These are phyloP conservation scores for Spea hammondii DNA, from an alignment of 2,797 vertebrate genomes.

Conservation along the genomic window DNA sequence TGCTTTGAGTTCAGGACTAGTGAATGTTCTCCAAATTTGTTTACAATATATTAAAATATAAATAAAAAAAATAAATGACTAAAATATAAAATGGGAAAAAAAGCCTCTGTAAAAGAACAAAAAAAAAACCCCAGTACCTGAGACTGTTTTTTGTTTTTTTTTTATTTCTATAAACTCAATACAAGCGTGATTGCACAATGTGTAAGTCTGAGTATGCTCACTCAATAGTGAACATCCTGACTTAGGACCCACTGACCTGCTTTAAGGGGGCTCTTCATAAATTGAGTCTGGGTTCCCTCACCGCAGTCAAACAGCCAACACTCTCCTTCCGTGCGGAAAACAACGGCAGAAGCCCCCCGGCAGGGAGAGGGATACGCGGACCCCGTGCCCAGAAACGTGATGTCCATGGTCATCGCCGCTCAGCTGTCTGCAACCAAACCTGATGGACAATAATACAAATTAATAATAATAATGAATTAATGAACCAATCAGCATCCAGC, in stretches of 20 bases:
- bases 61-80: no score
- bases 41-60: no score
- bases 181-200: no score
- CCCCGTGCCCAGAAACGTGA: conserved; percentile 90
- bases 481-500: no score
- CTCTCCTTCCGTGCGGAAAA: conserved; percentile 80
- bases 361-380: conserved; percentile 83
- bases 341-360: conserved; percentile 83
- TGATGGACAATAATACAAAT: background rate
- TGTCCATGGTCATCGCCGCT: conserved; percentile 81
- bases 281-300: conserved; percentile 89
- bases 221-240: no score
- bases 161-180: background rate
- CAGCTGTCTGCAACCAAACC: background rate
- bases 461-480: no score
- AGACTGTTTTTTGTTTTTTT: background rate
- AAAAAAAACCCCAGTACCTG: background rate
- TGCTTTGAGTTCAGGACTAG: no score
- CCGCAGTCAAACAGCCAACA: conserved; percentile 96
- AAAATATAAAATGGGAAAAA: no score
- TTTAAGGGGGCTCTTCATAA: conserved; percentile 85
- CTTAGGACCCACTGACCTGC: conserved; percentile 70
- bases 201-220: no score
- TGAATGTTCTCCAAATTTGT: no score
- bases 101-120: no score